Percentiles rank a stretch among this genome's conserved stretches.
phyloP scores from a whole-genome alignment of 2,797 vertebrate species.

The Zenarchopterus dispar region DNA sequence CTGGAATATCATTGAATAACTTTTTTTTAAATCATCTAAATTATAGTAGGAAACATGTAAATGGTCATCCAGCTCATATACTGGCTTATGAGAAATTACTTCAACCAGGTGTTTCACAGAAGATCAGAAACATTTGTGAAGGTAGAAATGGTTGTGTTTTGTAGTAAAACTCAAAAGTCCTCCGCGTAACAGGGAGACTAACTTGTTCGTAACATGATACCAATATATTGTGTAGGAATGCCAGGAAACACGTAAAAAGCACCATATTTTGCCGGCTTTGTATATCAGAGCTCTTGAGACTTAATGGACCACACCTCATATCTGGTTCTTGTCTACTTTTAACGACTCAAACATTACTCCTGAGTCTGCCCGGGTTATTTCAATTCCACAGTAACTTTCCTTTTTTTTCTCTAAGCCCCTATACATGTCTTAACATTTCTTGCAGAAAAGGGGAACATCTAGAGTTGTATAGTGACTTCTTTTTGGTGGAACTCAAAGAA shows the following conservation, averaged over 20 bases:
- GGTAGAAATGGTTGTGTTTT: constrained; percentile 39
- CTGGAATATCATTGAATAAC: constrained; percentile 49
- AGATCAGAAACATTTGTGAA: constrained; percentile 20
- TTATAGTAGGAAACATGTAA: constrained; percentile 25
- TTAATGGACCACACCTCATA: constrained; percentile 37
- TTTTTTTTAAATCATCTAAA: constrained; percentile 43
- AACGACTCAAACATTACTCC: constrained; percentile 48
- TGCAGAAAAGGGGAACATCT: constrained; percentile 2
- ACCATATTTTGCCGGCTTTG: constrained; percentile 32
- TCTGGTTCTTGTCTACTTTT: constrained; percentile 63
- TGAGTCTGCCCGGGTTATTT: constrained; percentile 19
- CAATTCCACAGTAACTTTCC: constrained; percentile 28
- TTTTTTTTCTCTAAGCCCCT: constrained; percentile 38
- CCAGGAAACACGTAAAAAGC: constrained; percentile 40
- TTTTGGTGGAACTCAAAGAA: background rate
- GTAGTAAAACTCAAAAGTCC: constrained; percentile 16
- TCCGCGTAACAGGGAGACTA: background rate
- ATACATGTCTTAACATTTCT: constrained; percentile 32
- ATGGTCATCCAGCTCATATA: constrained; percentile 10
- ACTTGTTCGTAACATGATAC: constrained; percentile 40
- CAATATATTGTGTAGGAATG: background rate
- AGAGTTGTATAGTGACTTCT: background rate
- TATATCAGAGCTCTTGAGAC: constrained; percentile 29
- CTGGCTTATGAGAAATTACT: constrained; percentile 32
- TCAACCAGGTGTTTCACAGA: constrained; percentile 58